Conservation (phyloP, 2,113 vertebrate genomes). For the Malurus melanocephalus region DNA sequence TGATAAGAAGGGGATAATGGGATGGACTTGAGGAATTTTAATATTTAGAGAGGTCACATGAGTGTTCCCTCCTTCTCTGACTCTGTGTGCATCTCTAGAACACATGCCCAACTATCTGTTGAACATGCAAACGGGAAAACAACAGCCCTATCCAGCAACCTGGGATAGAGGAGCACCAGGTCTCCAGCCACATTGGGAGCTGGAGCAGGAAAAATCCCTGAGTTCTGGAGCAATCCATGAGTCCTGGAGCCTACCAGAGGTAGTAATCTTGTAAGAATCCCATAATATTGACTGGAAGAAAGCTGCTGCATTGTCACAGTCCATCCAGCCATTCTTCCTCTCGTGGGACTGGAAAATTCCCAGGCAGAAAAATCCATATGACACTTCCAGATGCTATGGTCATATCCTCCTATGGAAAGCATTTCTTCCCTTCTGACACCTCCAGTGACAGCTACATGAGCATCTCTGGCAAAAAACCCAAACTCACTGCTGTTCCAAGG, state of each 20-base stretch:
- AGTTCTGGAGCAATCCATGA: too few species aligned
- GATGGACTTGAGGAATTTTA: neutral
- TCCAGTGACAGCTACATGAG: neutral
- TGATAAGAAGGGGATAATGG: neutral
- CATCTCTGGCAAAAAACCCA: neutral
- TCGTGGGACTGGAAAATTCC: neutral
- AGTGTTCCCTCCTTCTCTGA: neutral
- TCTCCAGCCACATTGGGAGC: neutral
- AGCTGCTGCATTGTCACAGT: neutral
- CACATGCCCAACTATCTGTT: neutral
- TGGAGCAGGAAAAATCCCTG: too few species aligned
- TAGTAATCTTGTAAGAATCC: neutral
- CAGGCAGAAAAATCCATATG: neutral
- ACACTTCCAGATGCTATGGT: neutral
- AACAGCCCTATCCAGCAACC: accelerated
- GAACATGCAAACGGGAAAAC: neutral
- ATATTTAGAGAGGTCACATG: neutral
- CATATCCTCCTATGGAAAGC: neutral
- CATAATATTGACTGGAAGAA: neutral
- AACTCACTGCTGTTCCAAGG: neutral
- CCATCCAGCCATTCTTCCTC: neutral
- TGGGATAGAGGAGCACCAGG: neutral
- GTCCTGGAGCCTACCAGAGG: neutral
- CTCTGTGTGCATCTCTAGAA: neutral
- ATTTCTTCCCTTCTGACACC: neutral